Conservation (phyloP, 2,888 invertebrate species). For the Patella depressa region DNA sequence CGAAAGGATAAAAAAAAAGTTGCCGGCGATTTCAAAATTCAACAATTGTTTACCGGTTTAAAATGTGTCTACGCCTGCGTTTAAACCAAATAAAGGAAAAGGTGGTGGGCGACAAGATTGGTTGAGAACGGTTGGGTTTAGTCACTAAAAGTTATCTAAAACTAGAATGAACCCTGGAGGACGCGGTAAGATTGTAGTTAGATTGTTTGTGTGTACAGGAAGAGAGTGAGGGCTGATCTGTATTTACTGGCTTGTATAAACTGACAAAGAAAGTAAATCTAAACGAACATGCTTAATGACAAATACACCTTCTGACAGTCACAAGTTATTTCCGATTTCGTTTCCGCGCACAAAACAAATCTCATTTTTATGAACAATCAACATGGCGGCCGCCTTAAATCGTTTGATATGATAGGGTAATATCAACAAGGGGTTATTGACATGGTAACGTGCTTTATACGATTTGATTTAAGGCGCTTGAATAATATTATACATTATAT, state of each 20-base stretch:
- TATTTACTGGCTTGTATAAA: slow-evolving; percentile 3
- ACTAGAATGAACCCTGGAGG: too few relatives aligned
- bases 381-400: background rate
- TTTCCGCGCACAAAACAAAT: slow-evolving; percentile 9
- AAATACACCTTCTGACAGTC: background rate
- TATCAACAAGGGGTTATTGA: background rate
- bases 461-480: too few relatives aligned
- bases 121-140: too few relatives aligned
- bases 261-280: slow-evolving; percentile 9
- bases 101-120: too few relatives aligned
- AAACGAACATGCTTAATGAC: slow-evolving; percentile 3
- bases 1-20: too few relatives aligned
- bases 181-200: background rate
- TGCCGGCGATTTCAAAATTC: too few relatives aligned
- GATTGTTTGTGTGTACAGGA: slow-evolving; percentile 1
- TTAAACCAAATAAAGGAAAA: too few relatives aligned
- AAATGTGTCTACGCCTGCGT: too few relatives aligned
- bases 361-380: slow-evolving; percentile 5
- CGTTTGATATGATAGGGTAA: slow-evolving; percentile 10
- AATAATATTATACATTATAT: too few relatives aligned
- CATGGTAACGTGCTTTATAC: background rate
- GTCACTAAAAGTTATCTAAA: too few relatives aligned
- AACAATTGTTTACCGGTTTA: too few relatives aligned
- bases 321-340: slow-evolving; percentile 13
- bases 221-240: background rate